phyloP scores from a whole-genome alignment of 92 coral and sea anemone genomes.

The Umimayanthus kanabou region DNA sequence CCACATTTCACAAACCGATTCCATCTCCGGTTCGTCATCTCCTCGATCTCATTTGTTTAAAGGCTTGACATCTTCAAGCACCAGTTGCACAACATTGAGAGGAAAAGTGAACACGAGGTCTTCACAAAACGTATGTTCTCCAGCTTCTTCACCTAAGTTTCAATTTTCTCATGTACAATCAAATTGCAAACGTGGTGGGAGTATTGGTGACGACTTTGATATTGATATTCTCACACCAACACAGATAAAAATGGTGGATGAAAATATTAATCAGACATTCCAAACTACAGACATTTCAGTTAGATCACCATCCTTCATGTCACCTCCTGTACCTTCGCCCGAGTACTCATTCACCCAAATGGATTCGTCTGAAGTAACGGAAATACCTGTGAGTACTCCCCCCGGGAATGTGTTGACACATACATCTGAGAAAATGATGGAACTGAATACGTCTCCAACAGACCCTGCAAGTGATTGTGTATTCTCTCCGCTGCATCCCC shows the following conservation, averaged over 20 bases:
- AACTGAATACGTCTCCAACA: neutral
- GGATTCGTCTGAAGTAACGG: constrained; percentile 15
- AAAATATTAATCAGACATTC: neutral
- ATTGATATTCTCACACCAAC: neutral
- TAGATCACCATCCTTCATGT: constrained; percentile 41
- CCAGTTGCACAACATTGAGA: neutral
- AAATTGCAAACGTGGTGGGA: neutral
- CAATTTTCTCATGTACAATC: neutral
- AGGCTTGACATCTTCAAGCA: neutral
- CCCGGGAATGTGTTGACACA: neutral
- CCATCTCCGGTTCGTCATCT: neutral
- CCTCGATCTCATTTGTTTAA: neutral
- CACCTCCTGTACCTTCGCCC: constrained; percentile 81
- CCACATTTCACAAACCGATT: neutral
- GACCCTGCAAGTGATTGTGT: neutral
- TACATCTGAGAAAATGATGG: neutral
- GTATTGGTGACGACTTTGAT: neutral
- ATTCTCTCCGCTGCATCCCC: neutral
- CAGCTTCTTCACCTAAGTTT: neutral
- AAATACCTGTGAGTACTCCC: neutral
- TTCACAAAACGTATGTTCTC: neutral
- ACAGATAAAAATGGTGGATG: neutral
- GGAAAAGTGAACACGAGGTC: neutral
- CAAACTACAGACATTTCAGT: neutral
- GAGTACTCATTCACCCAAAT: constrained; percentile 53